phyloP scores from a whole-genome alignment of 2,888 invertebrate genomes.

The Pterostichus madidus region DNA sequence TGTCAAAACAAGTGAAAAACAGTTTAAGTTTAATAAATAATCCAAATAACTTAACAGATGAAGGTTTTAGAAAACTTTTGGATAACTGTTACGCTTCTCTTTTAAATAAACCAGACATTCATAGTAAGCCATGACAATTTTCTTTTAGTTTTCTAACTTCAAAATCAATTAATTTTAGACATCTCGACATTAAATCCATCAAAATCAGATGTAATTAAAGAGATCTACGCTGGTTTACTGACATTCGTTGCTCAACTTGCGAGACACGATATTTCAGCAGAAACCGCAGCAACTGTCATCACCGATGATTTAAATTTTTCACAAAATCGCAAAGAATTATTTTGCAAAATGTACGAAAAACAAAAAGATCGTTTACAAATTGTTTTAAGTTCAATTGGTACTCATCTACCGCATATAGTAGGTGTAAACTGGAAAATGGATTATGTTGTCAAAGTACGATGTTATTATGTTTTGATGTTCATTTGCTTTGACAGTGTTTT shows the following conservation, averaged over 20 bases:
- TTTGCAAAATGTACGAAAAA: conserved; percentile 72
- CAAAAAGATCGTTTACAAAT: conserved; percentile 72
- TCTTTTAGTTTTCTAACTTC: not conserved
- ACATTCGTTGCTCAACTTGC: conserved; percentile 73
- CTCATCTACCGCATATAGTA: conserved; percentile 79
- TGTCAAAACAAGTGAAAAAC: conserved; percentile 70
- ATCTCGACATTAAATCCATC: conserved; percentile 72
- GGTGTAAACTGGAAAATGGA: conserved; percentile 83
- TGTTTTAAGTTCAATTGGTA: conserved; percentile 74
- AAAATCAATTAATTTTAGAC: conserved; percentile 70
- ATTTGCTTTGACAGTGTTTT: conserved; percentile 26
- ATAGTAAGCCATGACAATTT: conserved; percentile 70
- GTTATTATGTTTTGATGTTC: not conserved
- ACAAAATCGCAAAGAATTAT: conserved; percentile 70
- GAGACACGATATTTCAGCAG: conserved; percentile 71
- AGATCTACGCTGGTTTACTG: conserved; percentile 73
- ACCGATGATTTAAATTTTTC: conserved; percentile 71
- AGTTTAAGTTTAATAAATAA: conserved; percentile 70
- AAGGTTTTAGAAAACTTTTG: conserved; percentile 71
- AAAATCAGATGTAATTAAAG: conserved; percentile 74
- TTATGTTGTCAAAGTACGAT: conserved; percentile 75
- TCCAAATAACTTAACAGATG: conserved; percentile 70
- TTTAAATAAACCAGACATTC: conserved; percentile 70
- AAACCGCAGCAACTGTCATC: conserved; percentile 71
- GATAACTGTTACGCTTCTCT: conserved; percentile 72